Conservation (phyloP, 64 coral and sea anemone genomes). For the Trachythela sp. region DNA sequence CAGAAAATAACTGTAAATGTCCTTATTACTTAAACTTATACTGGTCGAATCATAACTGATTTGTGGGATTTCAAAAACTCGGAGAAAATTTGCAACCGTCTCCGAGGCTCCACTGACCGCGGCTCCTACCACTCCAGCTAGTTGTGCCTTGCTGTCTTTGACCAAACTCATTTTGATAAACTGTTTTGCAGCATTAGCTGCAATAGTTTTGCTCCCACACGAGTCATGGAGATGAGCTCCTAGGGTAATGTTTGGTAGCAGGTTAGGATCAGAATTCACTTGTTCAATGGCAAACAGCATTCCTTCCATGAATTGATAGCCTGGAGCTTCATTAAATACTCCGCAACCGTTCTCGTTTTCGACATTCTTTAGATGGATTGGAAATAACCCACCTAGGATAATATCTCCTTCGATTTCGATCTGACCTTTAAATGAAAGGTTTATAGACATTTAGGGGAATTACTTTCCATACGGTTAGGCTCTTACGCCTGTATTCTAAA, state of each 20-base stretch:
- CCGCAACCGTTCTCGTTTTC: not conserved
- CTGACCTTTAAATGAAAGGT: too few relatives aligned
- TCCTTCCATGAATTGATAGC: not conserved
- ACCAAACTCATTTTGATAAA: not conserved
- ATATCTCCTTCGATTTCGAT: too few relatives aligned
- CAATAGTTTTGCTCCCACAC: not conserved
- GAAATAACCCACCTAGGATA: not conserved
- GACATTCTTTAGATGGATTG: not conserved
- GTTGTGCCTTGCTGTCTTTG: not conserved
- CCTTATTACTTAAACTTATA: not conserved
- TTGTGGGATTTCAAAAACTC: constrained; percentile 1
- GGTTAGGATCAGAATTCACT: not conserved
- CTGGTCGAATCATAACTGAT: not conserved
- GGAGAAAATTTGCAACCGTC: not conserved
- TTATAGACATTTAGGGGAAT: too few relatives aligned
- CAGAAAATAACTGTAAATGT: not conserved
- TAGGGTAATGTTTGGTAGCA: not conserved
- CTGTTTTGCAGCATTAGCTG: not conserved
- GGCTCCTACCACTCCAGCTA: not conserved
- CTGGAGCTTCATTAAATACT: not conserved
- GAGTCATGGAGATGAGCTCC: not conserved
- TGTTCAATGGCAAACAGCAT: constrained; percentile 4
- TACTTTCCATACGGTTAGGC: too few relatives aligned
- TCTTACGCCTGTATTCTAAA: too few relatives aligned
- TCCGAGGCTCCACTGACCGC: not conserved